Evolutionary conservation across 2,888 invertebrate genomes (phyloP).

Genomic region (Campaea margaritaria): DNA sequence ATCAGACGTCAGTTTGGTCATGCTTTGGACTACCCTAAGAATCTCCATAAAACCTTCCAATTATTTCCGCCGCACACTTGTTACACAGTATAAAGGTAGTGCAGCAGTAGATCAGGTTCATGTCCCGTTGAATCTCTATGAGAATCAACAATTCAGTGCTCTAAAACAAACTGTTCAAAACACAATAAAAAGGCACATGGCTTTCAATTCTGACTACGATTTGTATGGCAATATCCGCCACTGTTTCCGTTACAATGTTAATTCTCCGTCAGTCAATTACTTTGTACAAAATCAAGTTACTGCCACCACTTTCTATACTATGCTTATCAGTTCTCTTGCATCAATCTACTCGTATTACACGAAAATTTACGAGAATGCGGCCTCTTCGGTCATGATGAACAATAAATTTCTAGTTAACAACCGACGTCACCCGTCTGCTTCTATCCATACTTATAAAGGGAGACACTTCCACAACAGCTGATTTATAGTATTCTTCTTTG

Average conservation of each 20-base stretch:
- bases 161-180: too few relatives aligned
- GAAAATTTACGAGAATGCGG: constrained; percentile 76
- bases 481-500: constrained; percentile 66
- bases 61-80: constrained; percentile 64
- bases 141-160: too few relatives aligned
- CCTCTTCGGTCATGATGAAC: constrained; percentile 70
- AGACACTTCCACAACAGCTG: constrained; percentile 65
- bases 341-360: constrained; percentile 78
- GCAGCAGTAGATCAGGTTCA: constrained; percentile 9
- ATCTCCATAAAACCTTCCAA: constrained; percentile 73
- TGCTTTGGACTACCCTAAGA: constrained; percentile 49
- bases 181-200: too few relatives aligned
- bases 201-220: too few relatives aligned
- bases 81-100: not conserved
- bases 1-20: constrained; percentile 43
- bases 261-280: not conserved
- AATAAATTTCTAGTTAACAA: constrained; percentile 77
- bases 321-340: constrained; percentile 74
- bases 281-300: constrained; percentile 1
- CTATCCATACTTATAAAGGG: constrained; percentile 59
- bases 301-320: constrained; percentile 21
- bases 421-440: constrained; percentile 62
- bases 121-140: too few relatives aligned
- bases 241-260: not conserved
- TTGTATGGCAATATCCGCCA: too few relatives aligned